Percentiles rank a stretch among this genome's conserved stretches.
phyloP scores from a whole-genome alignment of 2,797 vertebrate species.

The Bradypus variegatus region DNA sequence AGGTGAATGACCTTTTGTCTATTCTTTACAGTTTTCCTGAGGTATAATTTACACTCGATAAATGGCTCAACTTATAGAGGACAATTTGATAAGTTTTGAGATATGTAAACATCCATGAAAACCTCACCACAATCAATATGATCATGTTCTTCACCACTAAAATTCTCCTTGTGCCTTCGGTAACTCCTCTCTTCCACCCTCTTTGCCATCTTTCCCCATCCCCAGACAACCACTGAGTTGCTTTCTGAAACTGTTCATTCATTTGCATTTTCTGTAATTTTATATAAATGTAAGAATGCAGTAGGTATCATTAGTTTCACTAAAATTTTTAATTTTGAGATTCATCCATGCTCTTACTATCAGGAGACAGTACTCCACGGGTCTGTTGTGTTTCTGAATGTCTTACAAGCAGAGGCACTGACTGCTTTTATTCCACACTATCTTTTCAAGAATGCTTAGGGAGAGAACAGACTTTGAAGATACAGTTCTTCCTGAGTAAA shows the following conservation, averaged over 20 bases:
- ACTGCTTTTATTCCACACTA: neutral
- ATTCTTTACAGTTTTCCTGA: neutral
- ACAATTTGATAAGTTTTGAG: neutral
- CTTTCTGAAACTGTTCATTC: neutral
- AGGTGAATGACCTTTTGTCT: neutral
- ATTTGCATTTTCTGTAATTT: neutral
- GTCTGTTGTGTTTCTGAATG: neutral
- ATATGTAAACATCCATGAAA: neutral
- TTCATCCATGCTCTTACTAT: neutral
- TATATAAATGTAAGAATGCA: neutral
- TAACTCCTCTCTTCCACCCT: neutral
- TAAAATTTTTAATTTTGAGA: neutral
- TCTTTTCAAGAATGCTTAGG: neutral
- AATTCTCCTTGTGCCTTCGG: neutral
- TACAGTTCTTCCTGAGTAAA: neutral
- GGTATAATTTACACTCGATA: neutral
- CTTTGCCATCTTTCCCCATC: neutral
- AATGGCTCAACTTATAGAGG: neutral
- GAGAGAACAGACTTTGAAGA: neutral
- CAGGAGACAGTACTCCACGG: neutral
- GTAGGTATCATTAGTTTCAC: neutral
- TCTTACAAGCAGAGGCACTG: neutral
- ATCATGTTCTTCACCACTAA: neutral
- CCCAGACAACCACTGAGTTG: neutral
- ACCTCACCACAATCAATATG: neutral